Base-by-base conservation (phyloP, 2,888 invertebrate species). In the Cosmia pyralina region DNA sequence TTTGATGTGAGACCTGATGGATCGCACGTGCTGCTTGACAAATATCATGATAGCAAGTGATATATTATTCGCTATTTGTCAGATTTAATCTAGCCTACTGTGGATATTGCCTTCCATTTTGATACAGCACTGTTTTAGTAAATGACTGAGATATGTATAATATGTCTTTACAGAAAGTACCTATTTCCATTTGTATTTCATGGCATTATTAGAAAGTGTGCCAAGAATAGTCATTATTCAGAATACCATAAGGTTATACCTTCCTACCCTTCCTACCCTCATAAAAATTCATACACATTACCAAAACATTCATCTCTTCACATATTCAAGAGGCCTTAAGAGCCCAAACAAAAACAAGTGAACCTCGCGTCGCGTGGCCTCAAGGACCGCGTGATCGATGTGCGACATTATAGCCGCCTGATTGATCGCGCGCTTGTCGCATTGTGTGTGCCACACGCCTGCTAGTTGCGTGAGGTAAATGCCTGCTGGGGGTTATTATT, bases 381-480 rank as follows among this genome's bases (percentile, higher is more conserved):
- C 41, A n/a, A 41, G 58, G 55, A 57, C 19, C 69, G 34, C 50
- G 52, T 77, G 80, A 80, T 80, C 60, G 78, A 80, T 79, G 77
- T 44, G 59, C 38, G 75, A 72, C 69, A 65, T 68, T 72, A 63
- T 58, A 46, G 60, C 38, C 44, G 48, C 44, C 65, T 78, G 84
- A 84, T 78, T 67, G 74, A 83, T 85, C 69, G 72, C 63, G 48
- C 71, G 63, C 50, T 50, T 55, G 38, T 48, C 55, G 67, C 80
- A 38, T 58, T 64, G 60, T 84, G 69, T 59, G 64, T 50, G 59
- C n/a, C 46, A 46, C 68, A 52, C 28, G 57, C 28, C 53, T 69
- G 74, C 75, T 53, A 72, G 79, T 73, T 82, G 80, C 79, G 75
- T 59, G 69, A 19, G 15, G 19, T 4, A 41, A 48, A 28, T 73